Base-by-base conservation (phyloP, 2,113 vertebrate species). In the Syngnathus floridae region DNA sequence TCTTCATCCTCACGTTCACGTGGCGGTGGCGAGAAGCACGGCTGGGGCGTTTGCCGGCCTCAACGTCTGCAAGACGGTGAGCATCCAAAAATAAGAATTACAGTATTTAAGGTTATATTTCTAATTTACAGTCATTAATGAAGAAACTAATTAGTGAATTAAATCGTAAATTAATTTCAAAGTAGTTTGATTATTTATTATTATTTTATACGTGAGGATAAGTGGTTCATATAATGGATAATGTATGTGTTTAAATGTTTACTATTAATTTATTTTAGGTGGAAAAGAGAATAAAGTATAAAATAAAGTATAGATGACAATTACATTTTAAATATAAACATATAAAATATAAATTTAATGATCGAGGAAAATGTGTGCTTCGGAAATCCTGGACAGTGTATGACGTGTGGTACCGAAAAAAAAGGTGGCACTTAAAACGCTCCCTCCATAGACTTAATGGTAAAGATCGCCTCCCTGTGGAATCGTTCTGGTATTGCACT, bases 51-150 rank as follows among this genome's bases (percentile, higher is more conserved):
- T 87, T 55, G 81, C 62, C 26, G 69, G 64, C 37, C 86, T 79
- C 8, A 83, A 74, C 69, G 81, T 87, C 74, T 90, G 82, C 82
- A 90, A 84, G 80, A 86, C 80, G 75, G 88, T 86, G 67, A 82
- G 54, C 22, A 4, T 55, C 22, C 22, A 11, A 5, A 5, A 55
- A 31, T 31, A 55, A 5, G 10, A 55, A 26, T 4, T 12, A 22
- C 17, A 8, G 13, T 7, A 51, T 51, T 51, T 9, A 6, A 51
- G 13, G 16, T 48, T 14, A 7, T 19, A 21, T 19, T 51, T 49
- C 7, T 49, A 1, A 51, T 52, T 21, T 21, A 12, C 46, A n/a
- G 19, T 48, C 46, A n/a, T 48, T 48, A 8, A 7, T 19, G 17
- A 7, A 19, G 6, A 48, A 48, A 19, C 19, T 48, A 7, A n/a